phyloP scores from a whole-genome alignment of 2,113 vertebrate species.

The Felis catus region F.catus_Fca126_mat1.0 CM031416.1:130497501-130498000 shows the following conservation, averaged over 20 bases:
- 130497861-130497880: no score
- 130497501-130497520: not conserved
- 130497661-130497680: not conserved
- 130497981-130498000: no score
- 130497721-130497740: not conserved
- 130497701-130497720: constrained; percentile 45
- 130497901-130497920: no score
- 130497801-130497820: no score
- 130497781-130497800: not conserved
- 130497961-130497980: no score
- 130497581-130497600: not conserved
- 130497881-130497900: no score
- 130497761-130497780: not conserved
- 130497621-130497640: not conserved
- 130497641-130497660: not conserved
- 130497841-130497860: no score
- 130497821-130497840: no score
- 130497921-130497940: no score
- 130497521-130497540: not conserved
- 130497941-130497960: no score
- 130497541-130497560: not conserved
- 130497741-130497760: not conserved
- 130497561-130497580: not conserved
- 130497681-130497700: not conserved
- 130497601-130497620: not conserved